A percentile compares a stretch with the other conserved stretches of the same genome.
Conservation (phyloP, 2,113 vertebrate genomes). For the Martes martes region DNA sequence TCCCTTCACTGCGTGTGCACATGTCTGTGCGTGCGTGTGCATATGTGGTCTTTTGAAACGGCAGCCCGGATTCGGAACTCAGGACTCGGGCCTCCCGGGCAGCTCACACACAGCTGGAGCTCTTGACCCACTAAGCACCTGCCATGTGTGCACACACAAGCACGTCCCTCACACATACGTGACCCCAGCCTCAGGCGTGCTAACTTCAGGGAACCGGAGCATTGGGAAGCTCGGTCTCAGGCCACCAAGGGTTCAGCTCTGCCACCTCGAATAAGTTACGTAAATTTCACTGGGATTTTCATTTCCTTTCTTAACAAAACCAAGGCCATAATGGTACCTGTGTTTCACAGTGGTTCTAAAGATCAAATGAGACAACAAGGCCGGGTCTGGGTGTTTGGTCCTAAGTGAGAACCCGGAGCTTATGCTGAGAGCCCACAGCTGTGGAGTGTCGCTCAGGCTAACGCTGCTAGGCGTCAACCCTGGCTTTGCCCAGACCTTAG, state of each 20-base stretch:
- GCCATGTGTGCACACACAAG: neutral
- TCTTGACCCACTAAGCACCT: neutral
- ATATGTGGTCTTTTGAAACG: neutral
- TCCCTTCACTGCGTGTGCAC: neutral
- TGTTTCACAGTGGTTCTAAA: neutral
- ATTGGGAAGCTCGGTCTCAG: neutral
- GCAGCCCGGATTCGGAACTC: neutral
- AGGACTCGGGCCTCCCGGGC: neutral
- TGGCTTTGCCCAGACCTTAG: neutral
- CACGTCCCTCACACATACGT: neutral
- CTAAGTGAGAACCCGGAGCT: neutral
- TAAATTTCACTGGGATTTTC: neutral
- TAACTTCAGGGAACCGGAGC: neutral
- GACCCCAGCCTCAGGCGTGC: neutral
- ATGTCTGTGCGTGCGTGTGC: rapidly evolving
- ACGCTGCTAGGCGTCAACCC: rapidly evolving
- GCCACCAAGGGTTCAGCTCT: neutral
- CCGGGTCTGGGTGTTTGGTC: neutral
- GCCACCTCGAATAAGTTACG: neutral
- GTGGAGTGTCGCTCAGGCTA: neutral
- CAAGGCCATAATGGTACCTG: neutral
- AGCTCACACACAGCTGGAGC: neutral
- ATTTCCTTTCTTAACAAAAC: neutral
- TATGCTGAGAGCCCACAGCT: neutral
- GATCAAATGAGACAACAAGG: neutral